These are phyloP conservation scores for Phyllotis vaccarum DNA, from an alignment of 2,797 vertebrate genomes.

Conservation along the genomic window DNA sequence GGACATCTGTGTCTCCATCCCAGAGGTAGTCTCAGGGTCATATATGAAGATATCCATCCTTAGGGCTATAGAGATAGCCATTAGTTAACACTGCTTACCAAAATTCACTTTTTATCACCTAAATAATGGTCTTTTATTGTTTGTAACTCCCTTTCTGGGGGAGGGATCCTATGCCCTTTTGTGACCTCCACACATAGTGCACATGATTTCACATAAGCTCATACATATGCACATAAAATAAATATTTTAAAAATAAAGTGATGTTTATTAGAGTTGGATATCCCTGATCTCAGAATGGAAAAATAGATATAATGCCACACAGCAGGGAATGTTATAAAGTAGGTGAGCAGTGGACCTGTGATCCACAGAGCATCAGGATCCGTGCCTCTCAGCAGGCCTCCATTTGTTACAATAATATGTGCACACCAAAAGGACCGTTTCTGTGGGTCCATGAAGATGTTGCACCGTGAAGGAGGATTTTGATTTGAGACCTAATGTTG, in stretches of 20 bases:
- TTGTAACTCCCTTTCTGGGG: neutral
- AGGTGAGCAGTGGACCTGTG: neutral
- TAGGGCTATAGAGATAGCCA: neutral
- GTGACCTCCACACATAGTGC: neutral
- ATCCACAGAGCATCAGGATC: accelerated
- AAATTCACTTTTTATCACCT: neutral
- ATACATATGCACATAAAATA: neutral
- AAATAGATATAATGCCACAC: accelerated
- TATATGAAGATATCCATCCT: neutral
- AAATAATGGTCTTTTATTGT: neutral
- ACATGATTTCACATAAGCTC: neutral
- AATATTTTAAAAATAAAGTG: neutral
- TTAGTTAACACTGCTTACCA: neutral
- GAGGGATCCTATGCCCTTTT: neutral
- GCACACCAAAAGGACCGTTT: neutral
- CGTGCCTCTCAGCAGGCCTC: neutral
- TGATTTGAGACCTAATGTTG: neutral
- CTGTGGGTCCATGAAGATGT: neutral
- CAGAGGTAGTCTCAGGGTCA: neutral
- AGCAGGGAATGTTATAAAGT: neutral
- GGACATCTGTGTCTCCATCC: neutral
- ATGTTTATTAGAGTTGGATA: neutral
- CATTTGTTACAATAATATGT: neutral
- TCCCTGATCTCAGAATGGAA: neutral
- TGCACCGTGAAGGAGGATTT: neutral